A percentile compares a stretch with the other conserved stretches of the same genome.
These are phyloP conservation scores for Mimachlamys varia DNA, from an alignment of 2,888 invertebrate species.

Conservation along the genomic window DNA sequence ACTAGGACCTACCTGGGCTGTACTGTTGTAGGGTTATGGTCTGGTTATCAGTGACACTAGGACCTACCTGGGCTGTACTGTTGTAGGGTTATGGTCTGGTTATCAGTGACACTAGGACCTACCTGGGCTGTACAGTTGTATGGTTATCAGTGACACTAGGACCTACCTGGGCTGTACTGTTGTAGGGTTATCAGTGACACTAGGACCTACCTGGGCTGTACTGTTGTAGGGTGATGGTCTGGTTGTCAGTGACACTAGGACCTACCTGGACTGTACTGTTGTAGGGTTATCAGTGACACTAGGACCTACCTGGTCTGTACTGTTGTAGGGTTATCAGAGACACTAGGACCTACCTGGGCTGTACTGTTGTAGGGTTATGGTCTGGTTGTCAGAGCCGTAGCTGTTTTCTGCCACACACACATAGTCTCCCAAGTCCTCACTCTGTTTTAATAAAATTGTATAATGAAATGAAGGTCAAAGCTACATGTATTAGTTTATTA, in stretches of 20 bases:
- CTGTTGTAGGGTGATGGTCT: conserved; percentile 48
- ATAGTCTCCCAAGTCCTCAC: conserved; percentile 58
- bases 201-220: conserved; percentile 36
- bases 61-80: conserved; percentile 39
- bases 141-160: too few species aligned
- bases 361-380: conserved; percentile 49
- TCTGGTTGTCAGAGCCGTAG: conserved; percentile 53
- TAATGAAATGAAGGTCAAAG: background rate
- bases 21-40: conserved; percentile 49
- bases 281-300: conserved; percentile 53
- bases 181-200: conserved; percentile 53
- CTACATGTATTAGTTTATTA: too few species aligned
- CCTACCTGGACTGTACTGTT: conserved; percentile 38
- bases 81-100: conserved; percentile 49
- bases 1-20: background rate
- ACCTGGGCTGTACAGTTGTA: conserved; percentile 42
- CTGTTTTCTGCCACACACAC: conserved; percentile 57
- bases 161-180: conserved; percentile 38
- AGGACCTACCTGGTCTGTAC: conserved; percentile 35
- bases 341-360: background rate
- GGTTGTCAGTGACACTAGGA: too few species aligned
- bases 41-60: conserved; percentile 53
- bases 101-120: too few species aligned
- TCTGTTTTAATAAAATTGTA: conserved; percentile 47
- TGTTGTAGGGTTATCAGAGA: conserved; percentile 50